phyloP scores from a whole-genome alignment of 2,888 invertebrate genomes.

The Elysia crispata region DNA sequence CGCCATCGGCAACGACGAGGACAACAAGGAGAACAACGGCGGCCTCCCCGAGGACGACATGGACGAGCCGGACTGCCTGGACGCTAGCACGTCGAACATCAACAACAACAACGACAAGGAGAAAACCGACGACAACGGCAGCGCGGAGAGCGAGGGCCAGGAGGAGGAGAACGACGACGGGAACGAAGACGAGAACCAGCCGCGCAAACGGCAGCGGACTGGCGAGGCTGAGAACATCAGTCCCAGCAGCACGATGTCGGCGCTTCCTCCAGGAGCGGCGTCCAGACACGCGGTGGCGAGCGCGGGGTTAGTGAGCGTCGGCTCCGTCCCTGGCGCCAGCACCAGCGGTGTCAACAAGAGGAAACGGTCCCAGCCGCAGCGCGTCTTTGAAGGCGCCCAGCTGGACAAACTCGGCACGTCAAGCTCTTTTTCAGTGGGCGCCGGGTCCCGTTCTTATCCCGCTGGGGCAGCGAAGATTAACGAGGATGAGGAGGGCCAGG shows the following conservation, averaged over 20 bases:
- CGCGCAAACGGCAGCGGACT: not conserved
- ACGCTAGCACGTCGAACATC: constrained; percentile 10
- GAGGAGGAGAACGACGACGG: not conserved
- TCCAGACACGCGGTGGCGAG: not conserved
- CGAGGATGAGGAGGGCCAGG: too few species aligned
- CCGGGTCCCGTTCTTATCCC: too few species aligned
- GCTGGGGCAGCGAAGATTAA: too few species aligned
- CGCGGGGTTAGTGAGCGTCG: not conserved
- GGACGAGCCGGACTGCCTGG: constrained; percentile 50
- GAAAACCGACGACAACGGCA: not conserved
- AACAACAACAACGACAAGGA: constrained; percentile 27
- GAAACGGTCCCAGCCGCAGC: constrained; percentile 97
- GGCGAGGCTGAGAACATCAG: too few species aligned
- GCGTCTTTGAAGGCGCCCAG: constrained; percentile 91
- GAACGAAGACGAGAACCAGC: not conserved
- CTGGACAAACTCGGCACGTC: constrained; percentile 61
- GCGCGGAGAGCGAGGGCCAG: not conserved
- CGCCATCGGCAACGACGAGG: constrained; percentile 41
- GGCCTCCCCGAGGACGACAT: constrained; percentile 42
- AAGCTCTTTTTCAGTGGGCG: too few species aligned
- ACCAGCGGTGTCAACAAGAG: constrained; percentile 78
- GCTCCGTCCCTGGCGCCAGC: constrained; percentile 48
- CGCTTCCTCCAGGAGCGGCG: not conserved
- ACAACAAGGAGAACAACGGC: constrained; percentile 47
- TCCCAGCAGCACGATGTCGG: too few species aligned